Conservation (phyloP, 2,888 invertebrate genomes). For the Melieria crassipennis region DNA sequence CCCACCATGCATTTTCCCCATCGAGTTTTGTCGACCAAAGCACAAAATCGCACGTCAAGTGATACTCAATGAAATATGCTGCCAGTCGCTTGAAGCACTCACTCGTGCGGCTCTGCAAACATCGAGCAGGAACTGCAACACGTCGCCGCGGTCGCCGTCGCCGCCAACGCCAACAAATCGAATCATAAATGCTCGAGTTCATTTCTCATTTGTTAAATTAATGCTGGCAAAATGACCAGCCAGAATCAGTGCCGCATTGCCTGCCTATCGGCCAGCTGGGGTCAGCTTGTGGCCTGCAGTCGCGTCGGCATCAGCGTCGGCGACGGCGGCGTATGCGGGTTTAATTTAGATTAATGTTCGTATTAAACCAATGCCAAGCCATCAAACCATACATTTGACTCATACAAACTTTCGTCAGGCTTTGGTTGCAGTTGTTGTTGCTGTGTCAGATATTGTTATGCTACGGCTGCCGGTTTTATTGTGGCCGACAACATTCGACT, state of each 20-base stretch:
- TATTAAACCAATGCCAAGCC: conserved; percentile 15
- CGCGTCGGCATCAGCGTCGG: conserved; percentile 11
- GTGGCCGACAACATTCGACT: too few species aligned
- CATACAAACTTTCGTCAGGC: too few species aligned
- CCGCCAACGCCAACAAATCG: neutral
- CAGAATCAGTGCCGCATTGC: conserved; percentile 16
- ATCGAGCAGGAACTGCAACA: too few species aligned
- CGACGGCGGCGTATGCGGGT: neutral
- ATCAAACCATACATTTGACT: neutral
- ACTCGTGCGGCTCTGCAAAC: too few species aligned
- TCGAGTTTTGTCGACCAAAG: too few species aligned
- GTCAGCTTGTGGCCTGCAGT: neutral
- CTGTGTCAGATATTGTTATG: too few species aligned
- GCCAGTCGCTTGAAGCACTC: conserved; percentile 14
- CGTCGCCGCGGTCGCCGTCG: too few species aligned
- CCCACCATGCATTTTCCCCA: neutral
- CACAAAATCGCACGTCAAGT: conserved; percentile 23
- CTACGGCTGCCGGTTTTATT: too few species aligned
- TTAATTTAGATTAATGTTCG: conserved; percentile 37
- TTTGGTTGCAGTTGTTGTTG: too few species aligned
- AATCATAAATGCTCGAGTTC: conserved; percentile 36
- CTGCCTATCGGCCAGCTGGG: neutral
- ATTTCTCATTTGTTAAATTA: conserved; percentile 40
- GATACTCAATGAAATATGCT: conserved; percentile 19
- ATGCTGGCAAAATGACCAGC: conserved; percentile 37